These are phyloP conservation scores for Brachionus angularis DNA, from an alignment of 1,140 invertebrate genomes.

Conservation along the genomic window DNA sequence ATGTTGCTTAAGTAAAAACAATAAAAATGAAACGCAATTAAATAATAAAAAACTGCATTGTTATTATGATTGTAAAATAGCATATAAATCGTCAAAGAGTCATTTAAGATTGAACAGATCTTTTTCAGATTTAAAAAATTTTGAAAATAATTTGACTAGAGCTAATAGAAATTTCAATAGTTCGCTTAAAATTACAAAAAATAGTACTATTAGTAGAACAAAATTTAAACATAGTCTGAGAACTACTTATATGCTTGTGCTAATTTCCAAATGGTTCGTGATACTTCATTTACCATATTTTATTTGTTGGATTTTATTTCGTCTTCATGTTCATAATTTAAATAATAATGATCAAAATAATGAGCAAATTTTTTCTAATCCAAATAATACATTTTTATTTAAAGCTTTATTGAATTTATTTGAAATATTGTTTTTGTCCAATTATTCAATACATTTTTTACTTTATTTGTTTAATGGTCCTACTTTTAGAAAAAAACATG, in stretches of 20 bases:
- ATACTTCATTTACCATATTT: conserved; percentile 26
- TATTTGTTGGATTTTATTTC: conserved; percentile 6
- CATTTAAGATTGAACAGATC: no score
- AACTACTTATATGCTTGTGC: conserved; percentile 19
- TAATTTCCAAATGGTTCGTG: conserved; percentile 23
- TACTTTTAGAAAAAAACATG: conserved; percentile 13
- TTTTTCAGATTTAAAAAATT: no score
- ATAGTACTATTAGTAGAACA: no score
- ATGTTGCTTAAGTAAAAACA: neutral
- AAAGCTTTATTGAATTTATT: conserved; percentile 33
- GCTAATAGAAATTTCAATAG: neutral
- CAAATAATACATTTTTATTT: neutral
- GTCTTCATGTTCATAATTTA: neutral
- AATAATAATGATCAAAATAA: neutral
- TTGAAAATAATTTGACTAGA: neutral
- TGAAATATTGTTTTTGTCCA: conserved; percentile 34
- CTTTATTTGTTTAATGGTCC: conserved; percentile 13
- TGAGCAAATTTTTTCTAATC: neutral
- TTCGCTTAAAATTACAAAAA: neutral
- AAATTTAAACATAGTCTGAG: neutral
- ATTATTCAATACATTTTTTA: conserved; percentile 36
- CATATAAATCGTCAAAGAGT: no score
- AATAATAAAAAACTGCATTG: no score
- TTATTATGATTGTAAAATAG: no score
- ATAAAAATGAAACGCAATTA: no score